A percentile compares a stretch with the other conserved stretches of the same genome.
These are phyloP conservation scores for Rhipidura dahli DNA, from an alignment of 2,113 vertebrate genomes.

Conservation along the genomic window DNA sequence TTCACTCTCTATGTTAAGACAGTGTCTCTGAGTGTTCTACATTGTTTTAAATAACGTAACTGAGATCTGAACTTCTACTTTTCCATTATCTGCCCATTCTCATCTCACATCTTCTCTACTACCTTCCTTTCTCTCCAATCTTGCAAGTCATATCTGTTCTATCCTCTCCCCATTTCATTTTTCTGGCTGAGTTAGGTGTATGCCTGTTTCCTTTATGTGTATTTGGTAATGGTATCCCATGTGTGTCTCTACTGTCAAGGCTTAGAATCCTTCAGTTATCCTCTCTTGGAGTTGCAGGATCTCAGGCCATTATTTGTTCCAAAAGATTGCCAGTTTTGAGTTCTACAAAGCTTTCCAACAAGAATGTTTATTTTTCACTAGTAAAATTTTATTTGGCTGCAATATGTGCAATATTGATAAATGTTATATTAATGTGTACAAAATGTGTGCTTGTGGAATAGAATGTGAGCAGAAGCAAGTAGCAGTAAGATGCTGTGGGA, in stretches of 20 bases:
- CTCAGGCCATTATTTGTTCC: background rate
- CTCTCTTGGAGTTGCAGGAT: background rate
- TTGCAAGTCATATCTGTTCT: fast-evolving
- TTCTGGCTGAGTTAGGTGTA: background rate
- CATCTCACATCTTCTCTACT: background rate
- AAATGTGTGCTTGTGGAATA: background rate
- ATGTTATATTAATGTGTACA: background rate
- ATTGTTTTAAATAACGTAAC: background rate
- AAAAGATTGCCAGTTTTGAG: background rate
- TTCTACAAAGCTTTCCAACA: background rate
- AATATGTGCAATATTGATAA: conserved; percentile 43
- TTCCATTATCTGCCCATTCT: background rate
- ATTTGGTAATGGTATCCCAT: background rate
- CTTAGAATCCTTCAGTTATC: background rate
- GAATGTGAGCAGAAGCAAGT: conserved; percentile 2
- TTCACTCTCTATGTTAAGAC: background rate
- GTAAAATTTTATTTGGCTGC: conserved; percentile 37
- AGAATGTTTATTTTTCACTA: background rate
- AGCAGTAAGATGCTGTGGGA: conserved; percentile 15
- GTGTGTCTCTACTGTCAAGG: background rate
- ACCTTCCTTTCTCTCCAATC: background rate
- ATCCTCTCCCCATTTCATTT: fast-evolving
- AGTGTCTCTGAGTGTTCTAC: background rate
- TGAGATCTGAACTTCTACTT: background rate
- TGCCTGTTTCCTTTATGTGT: background rate